phyloP scores from a whole-genome alignment of 2,888 invertebrate species.

The Pheosia gnoma region DNA sequence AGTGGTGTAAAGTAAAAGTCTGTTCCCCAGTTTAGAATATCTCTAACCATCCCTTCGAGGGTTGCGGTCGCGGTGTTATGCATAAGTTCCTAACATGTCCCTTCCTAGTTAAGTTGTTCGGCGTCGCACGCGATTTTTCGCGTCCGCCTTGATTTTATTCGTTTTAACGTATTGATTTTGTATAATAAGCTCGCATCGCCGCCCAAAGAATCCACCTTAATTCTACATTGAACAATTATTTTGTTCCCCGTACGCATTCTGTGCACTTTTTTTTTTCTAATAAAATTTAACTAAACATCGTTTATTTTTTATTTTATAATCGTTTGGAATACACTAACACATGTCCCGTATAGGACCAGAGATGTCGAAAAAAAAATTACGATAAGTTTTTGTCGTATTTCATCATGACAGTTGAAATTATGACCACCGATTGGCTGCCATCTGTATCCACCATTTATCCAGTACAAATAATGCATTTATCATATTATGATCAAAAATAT shows the following conservation, averaged over 20 bases:
- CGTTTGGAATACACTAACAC: conserved; percentile 18
- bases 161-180: conserved; percentile 28
- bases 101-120: conserved; percentile 18
- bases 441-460: background rate
- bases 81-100: conserved; percentile 19
- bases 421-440: conserved; percentile 35
- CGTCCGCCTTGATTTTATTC: conserved; percentile 28
- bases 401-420: conserved; percentile 21
- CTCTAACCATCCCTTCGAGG: too few species aligned
- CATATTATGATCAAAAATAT: background rate
- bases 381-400: background rate
- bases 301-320: conserved; percentile 26
- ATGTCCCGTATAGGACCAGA: background rate
- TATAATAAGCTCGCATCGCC: conserved; percentile 24
- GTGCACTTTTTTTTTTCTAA: conserved; percentile 48
- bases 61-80: too few species aligned
- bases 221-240: conserved; percentile 23
- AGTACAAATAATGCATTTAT: background rate
- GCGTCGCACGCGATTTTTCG: conserved; percentile 15
- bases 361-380: background rate
- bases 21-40: background rate
- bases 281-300: conserved; percentile 18
- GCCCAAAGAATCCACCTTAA: conserved; percentile 34
- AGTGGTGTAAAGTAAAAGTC: background rate
- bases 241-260: conserved; percentile 45